Evolutionary conservation across 2,888 invertebrate species (phyloP), one percentile per base, ranked within the genome.

Genomic region (Cantharis rustica): DNA sequence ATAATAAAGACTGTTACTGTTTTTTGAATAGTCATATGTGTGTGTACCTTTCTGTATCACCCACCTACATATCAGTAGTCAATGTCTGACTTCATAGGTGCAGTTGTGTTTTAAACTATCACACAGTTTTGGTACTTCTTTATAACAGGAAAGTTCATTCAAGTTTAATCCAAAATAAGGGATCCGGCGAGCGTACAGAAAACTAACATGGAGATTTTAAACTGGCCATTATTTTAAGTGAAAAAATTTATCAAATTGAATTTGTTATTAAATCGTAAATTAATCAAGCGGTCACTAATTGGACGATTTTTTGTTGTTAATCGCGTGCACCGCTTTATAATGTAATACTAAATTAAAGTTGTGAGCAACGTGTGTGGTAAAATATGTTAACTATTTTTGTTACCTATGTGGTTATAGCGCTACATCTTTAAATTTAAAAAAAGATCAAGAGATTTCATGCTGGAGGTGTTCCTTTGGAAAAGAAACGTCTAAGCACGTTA

Each of bases 61-160:
- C 31, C 11, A 13, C 47, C 47, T 2, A 47, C n/a, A 1, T n/a
- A n/a, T n/a, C 7, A n/a, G 47, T 47, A 47, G n/a, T n/a, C 11
- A 27, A 11, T 11, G 27, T 27, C 27, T 27, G 10, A 27, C 76
- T 80, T 78, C 74, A 80, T 73, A 71, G 68, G 73, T 61, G 79
- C 82, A 83, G 83, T 83, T 79, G 75, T 80, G 80, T 79, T 80
- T 77, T 79, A 82, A 83, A 80, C 81, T 79, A 75, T 31, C 80
- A 73, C 68, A 73, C 76, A 66, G 80, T 72, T 26, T 68, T 79
- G 76, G 82, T 80, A 75, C 72, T 79, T 13, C 16, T n/a, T n/a
- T n/a, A n/a, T n/a, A 20, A 20, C 20, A 20, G 3, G 2, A 20
- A 20, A 23, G 23, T 23, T 31, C 31, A 31, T 31, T 31, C 10